These are phyloP conservation scores for Lamproptera curius DNA, from an alignment of 2,888 invertebrate species.

Conservation along the genomic window DNA sequence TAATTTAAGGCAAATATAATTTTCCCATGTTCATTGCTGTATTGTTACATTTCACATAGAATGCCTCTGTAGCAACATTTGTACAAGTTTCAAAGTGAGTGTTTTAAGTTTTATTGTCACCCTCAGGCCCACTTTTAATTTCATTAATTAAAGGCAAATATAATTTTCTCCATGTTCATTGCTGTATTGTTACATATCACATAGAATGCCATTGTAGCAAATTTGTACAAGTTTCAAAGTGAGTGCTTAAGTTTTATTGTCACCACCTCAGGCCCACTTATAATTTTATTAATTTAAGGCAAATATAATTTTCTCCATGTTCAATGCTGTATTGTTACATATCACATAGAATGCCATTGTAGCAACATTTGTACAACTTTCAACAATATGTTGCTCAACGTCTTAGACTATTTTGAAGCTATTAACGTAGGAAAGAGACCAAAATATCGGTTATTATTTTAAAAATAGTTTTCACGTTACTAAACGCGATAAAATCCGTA, in stretches of 20 bases:
- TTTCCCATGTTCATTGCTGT: slow-evolving; percentile 8
- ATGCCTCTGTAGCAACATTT: no score
- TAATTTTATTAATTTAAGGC: slow-evolving; percentile 11
- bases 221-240: no score
- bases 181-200: not conserved
- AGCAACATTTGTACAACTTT: no score
- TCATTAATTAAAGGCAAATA: slow-evolving; percentile 12
- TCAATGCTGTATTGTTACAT: slow-evolving; percentile 2
- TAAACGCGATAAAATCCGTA: no score
- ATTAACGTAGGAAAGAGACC: no score
- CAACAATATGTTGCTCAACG: no score
- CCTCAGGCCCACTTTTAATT: slow-evolving; percentile 9
- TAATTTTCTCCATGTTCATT: slow-evolving; percentile 12
- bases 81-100: no score
- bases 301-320: slow-evolving; percentile 14
- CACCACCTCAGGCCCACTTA: slow-evolving; percentile 5
- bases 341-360: not conserved
- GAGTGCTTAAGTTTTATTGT: no score
- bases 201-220: no score
- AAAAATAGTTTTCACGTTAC: no score
- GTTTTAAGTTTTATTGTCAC: slow-evolving; percentile 13
- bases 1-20: slow-evolving; percentile 13
- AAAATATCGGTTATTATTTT: no score
- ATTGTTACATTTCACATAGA: not conserved
- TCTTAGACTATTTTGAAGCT: no score